Conservation (phyloP, 2,888 invertebrate genomes). For the Scaptomyza reducta region DNA sequence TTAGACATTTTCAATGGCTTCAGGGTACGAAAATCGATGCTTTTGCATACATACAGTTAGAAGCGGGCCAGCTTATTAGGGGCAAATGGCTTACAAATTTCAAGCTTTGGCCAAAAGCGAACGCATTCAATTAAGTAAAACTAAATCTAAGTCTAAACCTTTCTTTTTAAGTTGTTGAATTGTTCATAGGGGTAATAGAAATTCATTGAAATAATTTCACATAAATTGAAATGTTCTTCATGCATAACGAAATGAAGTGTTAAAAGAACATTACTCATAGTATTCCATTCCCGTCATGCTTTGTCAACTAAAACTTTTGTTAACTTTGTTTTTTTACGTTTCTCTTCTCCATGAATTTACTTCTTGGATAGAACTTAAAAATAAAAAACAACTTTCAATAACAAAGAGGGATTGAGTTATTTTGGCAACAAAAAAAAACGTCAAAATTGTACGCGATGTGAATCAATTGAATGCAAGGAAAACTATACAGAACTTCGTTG, state of each 20-base stretch:
- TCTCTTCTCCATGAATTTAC: conserved; percentile 2
- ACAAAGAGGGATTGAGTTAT: conserved; percentile 7
- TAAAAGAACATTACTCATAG: background rate
- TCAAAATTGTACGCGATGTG: too few relatives aligned
- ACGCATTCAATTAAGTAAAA: conserved; percentile 17
- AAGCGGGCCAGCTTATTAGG: background rate
- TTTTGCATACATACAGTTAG: background rate
- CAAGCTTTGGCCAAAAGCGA: conserved; percentile 15
- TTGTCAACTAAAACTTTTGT: conserved; percentile 36
- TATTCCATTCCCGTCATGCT: background rate
- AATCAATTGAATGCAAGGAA: conserved; percentile 2
- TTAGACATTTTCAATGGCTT: too few relatives aligned
- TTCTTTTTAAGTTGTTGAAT: conserved; percentile 11
- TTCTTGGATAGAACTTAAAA: background rate
- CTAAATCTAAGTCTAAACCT: background rate
- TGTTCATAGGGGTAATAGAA: background rate
- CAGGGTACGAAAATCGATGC: too few relatives aligned
- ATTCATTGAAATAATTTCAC: background rate
- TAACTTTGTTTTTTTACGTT: background rate
- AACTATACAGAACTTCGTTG: conserved; percentile 7
- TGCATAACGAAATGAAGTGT: background rate
- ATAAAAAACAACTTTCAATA: background rate
- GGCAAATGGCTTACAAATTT: conserved; percentile 20
- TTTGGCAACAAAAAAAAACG: conserved; percentile 17
- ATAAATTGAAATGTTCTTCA: background rate